A percentile compares a stretch with the other conserved stretches of the same genome.
Conservation (phyloP, 2,113 vertebrate species). For the Chlorodrepanis virens region DNA sequence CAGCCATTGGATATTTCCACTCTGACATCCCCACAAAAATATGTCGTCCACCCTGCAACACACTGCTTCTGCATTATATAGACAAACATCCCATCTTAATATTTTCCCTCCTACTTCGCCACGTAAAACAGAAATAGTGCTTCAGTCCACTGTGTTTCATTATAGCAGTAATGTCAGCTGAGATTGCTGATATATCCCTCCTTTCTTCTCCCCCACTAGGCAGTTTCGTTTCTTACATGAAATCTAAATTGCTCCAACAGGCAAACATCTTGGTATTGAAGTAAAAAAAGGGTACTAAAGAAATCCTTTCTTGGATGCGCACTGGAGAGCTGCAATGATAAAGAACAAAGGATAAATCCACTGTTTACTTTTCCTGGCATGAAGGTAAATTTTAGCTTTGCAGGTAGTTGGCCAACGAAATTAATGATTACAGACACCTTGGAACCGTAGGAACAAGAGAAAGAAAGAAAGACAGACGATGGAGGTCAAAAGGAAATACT, state of each 20-base stretch:
- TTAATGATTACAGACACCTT: background rate
- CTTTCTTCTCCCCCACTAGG: background rate
- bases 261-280: background rate
- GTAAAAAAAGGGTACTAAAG: background rate
- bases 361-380: background rate
- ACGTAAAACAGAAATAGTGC: background rate
- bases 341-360: background rate
- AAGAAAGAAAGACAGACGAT: background rate
- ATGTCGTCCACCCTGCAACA: background rate
- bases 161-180: background rate
- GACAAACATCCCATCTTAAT: background rate
- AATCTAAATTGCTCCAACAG: background rate
- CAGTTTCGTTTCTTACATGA: background rate
- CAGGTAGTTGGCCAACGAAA: background rate
- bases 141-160: background rate
- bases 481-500: background rate
- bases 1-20: background rate
- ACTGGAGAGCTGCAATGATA: background rate
- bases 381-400: background rate
- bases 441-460: background rate
- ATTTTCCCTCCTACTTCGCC: background rate
- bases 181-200: background rate
- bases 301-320: background rate
- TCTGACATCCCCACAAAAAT: background rate
- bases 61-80: background rate